Evolutionary conservation across 2,888 invertebrate species (phyloP).

Genomic region (Agelastica alni): DNA sequence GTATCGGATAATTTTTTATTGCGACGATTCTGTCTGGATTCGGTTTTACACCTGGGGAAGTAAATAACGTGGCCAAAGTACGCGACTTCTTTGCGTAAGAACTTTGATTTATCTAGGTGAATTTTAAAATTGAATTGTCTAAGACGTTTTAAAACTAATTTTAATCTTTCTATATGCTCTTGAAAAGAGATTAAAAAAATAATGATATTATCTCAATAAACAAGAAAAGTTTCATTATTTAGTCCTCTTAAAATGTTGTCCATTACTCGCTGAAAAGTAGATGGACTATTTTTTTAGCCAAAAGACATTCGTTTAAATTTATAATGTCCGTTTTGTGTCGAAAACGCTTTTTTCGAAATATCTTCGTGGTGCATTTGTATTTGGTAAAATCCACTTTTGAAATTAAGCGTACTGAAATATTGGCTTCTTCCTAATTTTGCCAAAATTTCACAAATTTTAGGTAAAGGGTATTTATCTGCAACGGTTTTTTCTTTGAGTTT

Average conservation of each 20-base stretch:
- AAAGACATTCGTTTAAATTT: conserved; percentile 43
- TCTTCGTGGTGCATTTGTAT: conserved; percentile 36
- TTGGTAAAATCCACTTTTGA: too few relatives aligned
- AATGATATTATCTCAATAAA: conserved; percentile 46
- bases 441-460: conserved; percentile 44
- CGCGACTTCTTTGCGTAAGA: conserved; percentile 30
- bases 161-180: conserved; percentile 38
- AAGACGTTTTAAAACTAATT: conserved; percentile 36
- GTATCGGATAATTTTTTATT: conserved; percentile 25
- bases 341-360: conserved; percentile 41
- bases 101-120: conserved; percentile 34
- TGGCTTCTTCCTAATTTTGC: too few relatives aligned
- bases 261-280: conserved; percentile 43
- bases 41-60: conserved; percentile 36
- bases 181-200: too few relatives aligned
- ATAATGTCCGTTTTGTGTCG: conserved; percentile 37
- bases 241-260: conserved; percentile 34
- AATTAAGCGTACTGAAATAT: too few relatives aligned
- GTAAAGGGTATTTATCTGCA: conserved; percentile 44
- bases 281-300: conserved; percentile 39
- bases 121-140: conserved; percentile 33
- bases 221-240: conserved; percentile 34
- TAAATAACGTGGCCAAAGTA: conserved; percentile 29
- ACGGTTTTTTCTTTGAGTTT: conserved; percentile 28
- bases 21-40: conserved; percentile 42